Percentiles rank a stretch among this genome's conserved stretches.
These are phyloP conservation scores for Tolmerus cingulatus DNA, from an alignment of 2,888 invertebrate species.

Conservation along the genomic window DNA sequence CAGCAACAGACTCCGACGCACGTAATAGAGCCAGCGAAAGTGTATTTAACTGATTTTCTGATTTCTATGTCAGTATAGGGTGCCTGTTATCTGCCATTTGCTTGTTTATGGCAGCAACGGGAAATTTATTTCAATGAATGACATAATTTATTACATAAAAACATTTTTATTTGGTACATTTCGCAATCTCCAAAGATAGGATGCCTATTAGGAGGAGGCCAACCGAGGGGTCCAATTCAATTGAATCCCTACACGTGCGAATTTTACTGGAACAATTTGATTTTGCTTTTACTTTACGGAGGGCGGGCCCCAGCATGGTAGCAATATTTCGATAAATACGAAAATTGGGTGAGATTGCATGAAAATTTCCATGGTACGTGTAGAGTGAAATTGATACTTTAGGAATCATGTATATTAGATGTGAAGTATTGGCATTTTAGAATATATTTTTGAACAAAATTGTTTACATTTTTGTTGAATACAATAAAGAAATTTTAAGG, in stretches of 20 bases:
- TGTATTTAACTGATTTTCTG: slow-evolving; percentile 37
- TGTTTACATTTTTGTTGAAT: too few relatives aligned
- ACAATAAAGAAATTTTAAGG: too few relatives aligned
- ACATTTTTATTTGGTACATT: slow-evolving; percentile 14
- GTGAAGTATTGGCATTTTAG: not conserved
- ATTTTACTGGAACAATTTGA: too few relatives aligned
- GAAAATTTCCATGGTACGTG: not conserved
- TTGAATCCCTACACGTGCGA: too few relatives aligned
- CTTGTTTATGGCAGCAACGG: slow-evolving; percentile 28
- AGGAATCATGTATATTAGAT: not conserved
- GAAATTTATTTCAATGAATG: slow-evolving; percentile 35
- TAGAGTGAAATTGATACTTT: not conserved
- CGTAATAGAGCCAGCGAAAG: not conserved
- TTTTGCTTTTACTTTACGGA: not conserved
- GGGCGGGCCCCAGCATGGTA: not conserved
- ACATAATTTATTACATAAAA: slow-evolving; percentile 22
- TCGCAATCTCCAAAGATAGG: slow-evolving; percentile 2
- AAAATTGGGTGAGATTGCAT: not conserved
- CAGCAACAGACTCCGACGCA: not conserved
- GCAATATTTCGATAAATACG: not conserved
- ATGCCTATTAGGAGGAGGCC: not conserved
- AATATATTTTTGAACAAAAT: too few relatives aligned
- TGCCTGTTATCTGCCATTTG: slow-evolving; percentile 20
- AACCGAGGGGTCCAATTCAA: too few relatives aligned
- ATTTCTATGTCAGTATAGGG: not conserved